These are phyloP conservation scores for Anolis sagrei DNA, from an alignment of 2,113 vertebrate genomes.

Conservation along the genomic window DNA sequence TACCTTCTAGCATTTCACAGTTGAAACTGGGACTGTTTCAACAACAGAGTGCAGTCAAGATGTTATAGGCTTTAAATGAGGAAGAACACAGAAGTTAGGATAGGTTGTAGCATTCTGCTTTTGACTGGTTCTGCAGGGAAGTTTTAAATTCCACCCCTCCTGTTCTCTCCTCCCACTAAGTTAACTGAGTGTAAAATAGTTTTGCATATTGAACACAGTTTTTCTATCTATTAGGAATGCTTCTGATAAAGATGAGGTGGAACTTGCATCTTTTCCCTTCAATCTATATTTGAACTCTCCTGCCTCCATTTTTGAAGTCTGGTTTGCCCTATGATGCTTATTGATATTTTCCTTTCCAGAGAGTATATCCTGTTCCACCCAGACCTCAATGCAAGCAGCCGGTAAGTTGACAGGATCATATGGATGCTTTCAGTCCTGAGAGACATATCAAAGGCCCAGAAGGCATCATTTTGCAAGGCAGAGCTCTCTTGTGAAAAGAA, in stretches of 20 bases:
- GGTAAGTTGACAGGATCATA: conserved; percentile 56
- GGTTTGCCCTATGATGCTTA: background rate
- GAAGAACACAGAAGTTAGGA: no score
- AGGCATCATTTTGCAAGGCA: background rate
- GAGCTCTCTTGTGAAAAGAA: background rate
- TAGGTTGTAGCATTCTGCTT: no score
- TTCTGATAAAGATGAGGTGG: background rate
- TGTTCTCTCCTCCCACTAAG: no score
- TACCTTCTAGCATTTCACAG: no score
- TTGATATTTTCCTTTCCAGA: conserved; percentile 58
- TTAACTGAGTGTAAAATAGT: no score
- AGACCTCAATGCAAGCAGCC: conserved; percentile 64
- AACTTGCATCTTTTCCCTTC: background rate
- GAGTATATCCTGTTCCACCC: conserved; percentile 38
- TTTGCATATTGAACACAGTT: no score
- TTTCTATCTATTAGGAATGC: background rate
- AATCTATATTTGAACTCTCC: background rate
- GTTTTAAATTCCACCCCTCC: no score
- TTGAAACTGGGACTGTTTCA: no score
- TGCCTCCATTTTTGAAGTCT: background rate
- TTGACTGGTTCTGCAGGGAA: no score
- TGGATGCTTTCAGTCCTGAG: background rate
- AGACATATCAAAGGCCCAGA: background rate
- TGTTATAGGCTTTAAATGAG: no score
- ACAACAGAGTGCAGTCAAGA: no score